phyloP scores from a whole-genome alignment of 2,113 vertebrate genomes.

The Aegotheles bennettii region DNA sequence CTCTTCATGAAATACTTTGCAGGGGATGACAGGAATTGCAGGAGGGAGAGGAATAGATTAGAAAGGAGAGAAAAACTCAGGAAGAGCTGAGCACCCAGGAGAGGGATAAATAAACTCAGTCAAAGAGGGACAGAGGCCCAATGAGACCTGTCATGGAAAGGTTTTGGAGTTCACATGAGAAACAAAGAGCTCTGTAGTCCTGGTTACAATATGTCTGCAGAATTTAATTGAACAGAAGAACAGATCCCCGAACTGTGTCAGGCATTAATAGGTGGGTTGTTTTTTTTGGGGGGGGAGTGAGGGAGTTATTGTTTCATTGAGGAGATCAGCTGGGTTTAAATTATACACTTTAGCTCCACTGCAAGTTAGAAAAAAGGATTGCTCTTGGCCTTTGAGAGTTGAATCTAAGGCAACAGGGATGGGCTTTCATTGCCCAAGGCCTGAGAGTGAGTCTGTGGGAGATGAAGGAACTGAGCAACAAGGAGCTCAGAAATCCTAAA shows the following conservation, averaged over 20 bases:
- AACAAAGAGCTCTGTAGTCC: not conserved
- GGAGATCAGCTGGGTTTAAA: not conserved
- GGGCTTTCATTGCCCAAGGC: not conserved
- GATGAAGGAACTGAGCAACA: not conserved
- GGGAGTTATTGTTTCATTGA: not conserved
- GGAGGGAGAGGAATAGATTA: not conserved
- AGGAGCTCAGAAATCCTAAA: not conserved
- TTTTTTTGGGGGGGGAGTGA: fast-evolving
- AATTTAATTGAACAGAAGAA: not conserved
- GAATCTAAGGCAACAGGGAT: not conserved
- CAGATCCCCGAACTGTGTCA: not conserved
- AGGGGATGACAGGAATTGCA: not conserved
- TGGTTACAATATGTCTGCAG: not conserved
- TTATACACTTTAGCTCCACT: not conserved
- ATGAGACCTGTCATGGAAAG: not conserved
- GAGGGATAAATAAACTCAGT: not conserved
- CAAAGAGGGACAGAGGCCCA: not conserved
- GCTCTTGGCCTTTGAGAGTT: not conserved
- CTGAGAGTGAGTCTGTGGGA: not conserved
- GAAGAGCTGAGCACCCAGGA: not conserved
- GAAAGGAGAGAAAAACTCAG: not conserved
- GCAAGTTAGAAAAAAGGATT: not conserved
- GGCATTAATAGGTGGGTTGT: not conserved
- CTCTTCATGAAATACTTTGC: not conserved
- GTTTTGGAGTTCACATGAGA: not conserved